Conservation (phyloP, 2,113 vertebrate species). For the Caracal caracal region DNA sequence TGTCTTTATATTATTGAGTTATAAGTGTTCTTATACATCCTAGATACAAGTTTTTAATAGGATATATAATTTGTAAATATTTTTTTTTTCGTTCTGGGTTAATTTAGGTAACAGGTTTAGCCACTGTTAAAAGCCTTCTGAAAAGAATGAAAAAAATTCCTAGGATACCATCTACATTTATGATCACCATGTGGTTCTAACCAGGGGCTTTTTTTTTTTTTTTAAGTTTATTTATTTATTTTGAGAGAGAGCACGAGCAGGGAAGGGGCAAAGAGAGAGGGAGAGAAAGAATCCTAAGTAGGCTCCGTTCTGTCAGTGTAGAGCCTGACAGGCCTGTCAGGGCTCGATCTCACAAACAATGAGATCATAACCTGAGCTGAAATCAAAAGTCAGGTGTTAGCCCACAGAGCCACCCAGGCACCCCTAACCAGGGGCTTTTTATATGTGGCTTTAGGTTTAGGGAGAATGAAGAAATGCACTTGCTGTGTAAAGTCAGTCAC, state of each 20-base stretch:
- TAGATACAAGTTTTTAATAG: background rate
- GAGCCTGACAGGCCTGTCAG: too few species aligned
- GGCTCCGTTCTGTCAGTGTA: too few species aligned
- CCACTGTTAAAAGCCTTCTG: background rate
- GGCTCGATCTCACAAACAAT: too few species aligned
- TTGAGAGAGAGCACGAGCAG: too few species aligned
- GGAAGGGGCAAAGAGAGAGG: too few species aligned
- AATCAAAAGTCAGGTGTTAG: too few species aligned
- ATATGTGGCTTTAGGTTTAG: constrained; percentile 17
- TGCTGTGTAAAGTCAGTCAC: constrained; percentile 83
- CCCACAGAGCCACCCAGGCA: too few species aligned
- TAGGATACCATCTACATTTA: background rate
- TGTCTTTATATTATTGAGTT: constrained; percentile 3
- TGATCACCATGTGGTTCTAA: background rate
- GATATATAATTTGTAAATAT: constrained; percentile 11
- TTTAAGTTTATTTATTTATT: too few species aligned
- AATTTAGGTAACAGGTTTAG: constrained; percentile 27
- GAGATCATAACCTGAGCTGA: too few species aligned
- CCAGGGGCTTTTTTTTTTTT: too few species aligned
- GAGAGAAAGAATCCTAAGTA: too few species aligned
- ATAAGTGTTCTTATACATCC: background rate
- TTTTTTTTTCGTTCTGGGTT: background rate
- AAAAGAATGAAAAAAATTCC: constrained; percentile 5
- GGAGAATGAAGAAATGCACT: background rate
- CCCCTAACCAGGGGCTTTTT: background rate